Evolutionary conservation across 64 coral and sea anemone species (phyloP).

Genomic region (Actinia equina): DNA sequence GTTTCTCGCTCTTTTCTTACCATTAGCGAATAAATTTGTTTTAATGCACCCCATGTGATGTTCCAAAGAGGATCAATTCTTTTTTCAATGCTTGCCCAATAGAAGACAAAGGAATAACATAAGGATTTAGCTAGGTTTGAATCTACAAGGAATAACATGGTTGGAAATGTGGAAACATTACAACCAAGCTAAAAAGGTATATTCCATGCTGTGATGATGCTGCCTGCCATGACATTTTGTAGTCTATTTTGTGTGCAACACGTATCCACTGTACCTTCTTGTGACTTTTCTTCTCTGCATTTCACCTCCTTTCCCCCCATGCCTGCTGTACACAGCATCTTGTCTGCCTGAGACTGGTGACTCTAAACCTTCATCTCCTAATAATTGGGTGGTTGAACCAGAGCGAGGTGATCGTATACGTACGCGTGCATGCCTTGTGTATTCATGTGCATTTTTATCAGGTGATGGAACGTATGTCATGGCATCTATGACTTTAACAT

Average conservation of each 20-base stretch:
- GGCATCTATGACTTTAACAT: conserved; percentile 86
- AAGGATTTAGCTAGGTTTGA: too few species aligned
- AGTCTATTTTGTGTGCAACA: not conserved
- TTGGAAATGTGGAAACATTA: too few species aligned
- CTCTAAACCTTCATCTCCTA: not conserved
- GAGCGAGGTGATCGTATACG: not conserved
- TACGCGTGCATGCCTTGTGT: not conserved
- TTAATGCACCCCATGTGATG: too few species aligned
- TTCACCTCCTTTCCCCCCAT: not conserved
- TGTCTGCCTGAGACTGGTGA: conserved; percentile 22
- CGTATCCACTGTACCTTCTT: conserved; percentile 49
- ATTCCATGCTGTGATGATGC: too few species aligned
- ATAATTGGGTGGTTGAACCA: not conserved
- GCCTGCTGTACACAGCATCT: not conserved
- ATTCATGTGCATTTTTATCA: conserved; percentile 6
- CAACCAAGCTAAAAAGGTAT: too few species aligned
- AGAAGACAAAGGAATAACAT: too few species aligned
- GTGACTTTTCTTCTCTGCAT: conserved; percentile 58
- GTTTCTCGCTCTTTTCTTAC: too few species aligned
- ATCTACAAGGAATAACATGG: too few species aligned
- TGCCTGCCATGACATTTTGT: too few species aligned
- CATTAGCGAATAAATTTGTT: too few species aligned
- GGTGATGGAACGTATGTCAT: conserved; percentile 79
- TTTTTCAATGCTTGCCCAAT: too few species aligned
- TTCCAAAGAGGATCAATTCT: too few species aligned